phyloP scores from a whole-genome alignment of 2,113 vertebrate species.

The Sphyrna mokarran region DNA sequence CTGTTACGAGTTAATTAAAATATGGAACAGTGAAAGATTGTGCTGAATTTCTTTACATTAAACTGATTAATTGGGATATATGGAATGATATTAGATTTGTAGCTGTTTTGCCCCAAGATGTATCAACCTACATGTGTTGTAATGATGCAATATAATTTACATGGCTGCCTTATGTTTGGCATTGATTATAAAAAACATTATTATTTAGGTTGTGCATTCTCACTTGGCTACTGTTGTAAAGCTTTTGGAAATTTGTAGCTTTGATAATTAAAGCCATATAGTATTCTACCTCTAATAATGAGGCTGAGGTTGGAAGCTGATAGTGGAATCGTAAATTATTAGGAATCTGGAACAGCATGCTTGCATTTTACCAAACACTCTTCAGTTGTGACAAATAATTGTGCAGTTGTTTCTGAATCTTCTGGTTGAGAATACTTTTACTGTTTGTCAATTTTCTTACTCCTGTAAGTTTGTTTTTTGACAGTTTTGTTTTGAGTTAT shows the following conservation, averaged over 20 bases:
- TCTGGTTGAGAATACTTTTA: not conserved
- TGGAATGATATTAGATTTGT: not conserved
- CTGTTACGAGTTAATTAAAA: not conserved
- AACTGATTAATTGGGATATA: not conserved
- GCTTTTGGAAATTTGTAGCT: not conserved
- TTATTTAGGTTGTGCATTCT: not conserved
- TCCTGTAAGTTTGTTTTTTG: not conserved
- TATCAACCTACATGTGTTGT: not conserved
- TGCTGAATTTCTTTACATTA: not conserved
- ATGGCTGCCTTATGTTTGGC: not conserved
- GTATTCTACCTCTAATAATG: not conserved
- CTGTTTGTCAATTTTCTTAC: not conserved
- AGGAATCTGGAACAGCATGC: not conserved
- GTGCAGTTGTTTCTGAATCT: not conserved
- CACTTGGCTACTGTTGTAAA: not conserved
- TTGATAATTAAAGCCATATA: not conserved
- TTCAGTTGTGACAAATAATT: not conserved
- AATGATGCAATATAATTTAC: not conserved
- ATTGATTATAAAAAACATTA: not conserved
- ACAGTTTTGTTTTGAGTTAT: not conserved
- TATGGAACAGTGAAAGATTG: not conserved
- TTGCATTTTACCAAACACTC: not conserved
- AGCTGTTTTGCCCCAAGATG: not conserved
- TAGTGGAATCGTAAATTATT: not conserved
- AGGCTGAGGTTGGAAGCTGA: not conserved